Base-by-base conservation (phyloP, 2,888 invertebrate genomes). In the Baronia brevicornis region DNA sequence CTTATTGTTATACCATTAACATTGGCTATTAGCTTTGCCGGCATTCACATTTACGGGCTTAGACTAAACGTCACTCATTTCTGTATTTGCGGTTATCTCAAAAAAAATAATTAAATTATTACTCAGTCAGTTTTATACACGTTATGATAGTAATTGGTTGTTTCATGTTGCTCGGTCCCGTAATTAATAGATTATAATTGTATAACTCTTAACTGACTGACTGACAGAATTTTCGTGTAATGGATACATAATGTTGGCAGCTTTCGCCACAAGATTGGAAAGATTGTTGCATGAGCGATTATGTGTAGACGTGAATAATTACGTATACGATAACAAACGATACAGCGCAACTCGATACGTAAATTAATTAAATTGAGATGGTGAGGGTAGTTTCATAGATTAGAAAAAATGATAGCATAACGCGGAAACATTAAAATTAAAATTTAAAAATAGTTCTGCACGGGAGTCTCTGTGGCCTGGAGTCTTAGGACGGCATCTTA, bases 1-100 rank as follows among this genome's bases (percentile, higher is more conserved):
- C 78, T 71, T 45, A 54, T 71, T 62, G 51, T 54, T 55, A 54
- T 57, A 58, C 43, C 51, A 48, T 46, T 53, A 46, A 43, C 39
- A 46, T 51, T 51, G 38, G 26, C 11, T 12, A 15, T 15, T 28
- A n/a, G n/a, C n/a, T n/a, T n/a, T n/a, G n/a, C n/a, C n/a, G n/a
- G n/a, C n/a, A n/a, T n/a, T n/a, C n/a, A n/a, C n/a, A n/a, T n/a
- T n/a, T n/a, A n/a, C n/a, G n/a, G n/a, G n/a, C n/a, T n/a, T n/a
- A n/a, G n/a, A n/a, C n/a, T n/a, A n/a, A n/a, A n/a, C n/a, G n/a
- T n/a, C n/a, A n/a, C n/a, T n/a, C n/a, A n/a, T n/a, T n/a, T n/a
- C n/a, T n/a, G n/a, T n/a, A n/a, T n/a, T n/a, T n/a, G n/a, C n/a
- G n/a, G n/a, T n/a, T n/a, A n/a, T n/a, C n/a, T n/a, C n/a, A n/a